Conservation (phyloP, 2,797 vertebrate genomes). For the Eulemur rubriventer region DNA sequence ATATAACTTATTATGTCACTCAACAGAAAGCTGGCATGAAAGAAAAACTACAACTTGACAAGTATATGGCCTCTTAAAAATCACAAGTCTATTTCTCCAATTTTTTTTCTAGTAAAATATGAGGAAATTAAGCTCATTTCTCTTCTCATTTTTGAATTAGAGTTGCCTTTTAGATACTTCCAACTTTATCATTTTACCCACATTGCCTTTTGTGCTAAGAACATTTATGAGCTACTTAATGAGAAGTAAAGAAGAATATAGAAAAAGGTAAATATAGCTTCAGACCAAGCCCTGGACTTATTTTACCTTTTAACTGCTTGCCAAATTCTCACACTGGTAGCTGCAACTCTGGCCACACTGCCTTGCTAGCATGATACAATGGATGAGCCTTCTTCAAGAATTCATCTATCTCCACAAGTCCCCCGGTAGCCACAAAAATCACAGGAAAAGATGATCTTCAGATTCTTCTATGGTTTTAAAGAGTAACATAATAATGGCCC, state of each 20-base stretch:
- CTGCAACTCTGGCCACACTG: not conserved
- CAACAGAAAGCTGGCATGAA: not conserved
- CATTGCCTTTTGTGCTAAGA: conserved; percentile 39
- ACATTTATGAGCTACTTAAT: conserved; percentile 24
- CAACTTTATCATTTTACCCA: conserved; percentile 17
- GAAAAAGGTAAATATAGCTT: conserved; percentile 4
- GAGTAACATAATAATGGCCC: not conserved
- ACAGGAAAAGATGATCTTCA: not conserved
- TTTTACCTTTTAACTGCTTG: not conserved
- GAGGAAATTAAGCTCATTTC: conserved; percentile 17
- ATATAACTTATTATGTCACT: not conserved
- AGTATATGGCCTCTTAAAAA: not conserved
- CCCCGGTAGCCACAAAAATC: no score
- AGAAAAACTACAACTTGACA: not conserved
- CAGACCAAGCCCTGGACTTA: not conserved
- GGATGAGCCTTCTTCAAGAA: not conserved
- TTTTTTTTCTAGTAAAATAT: not conserved
- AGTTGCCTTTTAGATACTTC: conserved; percentile 15
- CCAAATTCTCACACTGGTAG: not conserved
- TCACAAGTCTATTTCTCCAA: not conserved
- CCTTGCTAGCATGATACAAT: not conserved
- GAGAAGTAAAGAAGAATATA: conserved; percentile 4
- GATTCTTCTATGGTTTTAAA: not conserved
- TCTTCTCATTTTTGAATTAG: not conserved
- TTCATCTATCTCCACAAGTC: not conserved